Percentiles rank a stretch among this genome's conserved stretches.
Conservation (phyloP, 2,797 vertebrate genomes). For the Coreius guichenoti region DNA sequence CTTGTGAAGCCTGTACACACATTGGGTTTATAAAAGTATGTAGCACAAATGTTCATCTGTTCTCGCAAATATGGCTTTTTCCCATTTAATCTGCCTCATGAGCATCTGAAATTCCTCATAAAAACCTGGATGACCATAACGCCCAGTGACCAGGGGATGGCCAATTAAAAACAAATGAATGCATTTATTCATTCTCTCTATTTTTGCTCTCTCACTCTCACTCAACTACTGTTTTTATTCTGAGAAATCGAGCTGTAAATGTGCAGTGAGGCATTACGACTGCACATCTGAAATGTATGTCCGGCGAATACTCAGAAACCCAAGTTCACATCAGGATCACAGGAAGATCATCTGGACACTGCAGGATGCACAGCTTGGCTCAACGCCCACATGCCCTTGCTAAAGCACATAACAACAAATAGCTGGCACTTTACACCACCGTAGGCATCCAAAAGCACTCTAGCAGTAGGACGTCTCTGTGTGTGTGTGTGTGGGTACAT, state of each 20-base stretch:
- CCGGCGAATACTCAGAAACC: constrained; percentile 4
- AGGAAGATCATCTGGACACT: background rate
- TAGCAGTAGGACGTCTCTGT: background rate
- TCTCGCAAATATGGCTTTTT: background rate
- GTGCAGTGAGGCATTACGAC: background rate
- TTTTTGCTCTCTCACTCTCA: background rate
- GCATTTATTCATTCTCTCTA: constrained; percentile 3
- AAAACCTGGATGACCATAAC: background rate
- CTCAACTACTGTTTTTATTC: background rate
- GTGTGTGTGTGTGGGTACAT: constrained; percentile 1
- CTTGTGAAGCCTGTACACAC: constrained; percentile 6
- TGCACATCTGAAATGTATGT: constrained; percentile 6
- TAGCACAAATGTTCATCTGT: background rate
- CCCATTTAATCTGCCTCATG: background rate
- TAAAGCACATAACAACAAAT: constrained; percentile 40
- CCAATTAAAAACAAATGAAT: background rate
- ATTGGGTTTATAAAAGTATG: background rate
- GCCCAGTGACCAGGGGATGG: background rate
- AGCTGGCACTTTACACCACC: constrained; percentile 19
- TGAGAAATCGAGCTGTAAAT: constrained; percentile 1
- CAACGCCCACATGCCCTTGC: constrained; percentile 4
- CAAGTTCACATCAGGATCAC: constrained; percentile 24
- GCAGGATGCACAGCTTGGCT: constrained; percentile 21
- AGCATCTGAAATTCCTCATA: background rate
- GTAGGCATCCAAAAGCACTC: constrained; percentile 28